Evolutionary conservation across 2,888 invertebrate genomes (phyloP).

Genomic region (Habroteleia sp.): DNA sequence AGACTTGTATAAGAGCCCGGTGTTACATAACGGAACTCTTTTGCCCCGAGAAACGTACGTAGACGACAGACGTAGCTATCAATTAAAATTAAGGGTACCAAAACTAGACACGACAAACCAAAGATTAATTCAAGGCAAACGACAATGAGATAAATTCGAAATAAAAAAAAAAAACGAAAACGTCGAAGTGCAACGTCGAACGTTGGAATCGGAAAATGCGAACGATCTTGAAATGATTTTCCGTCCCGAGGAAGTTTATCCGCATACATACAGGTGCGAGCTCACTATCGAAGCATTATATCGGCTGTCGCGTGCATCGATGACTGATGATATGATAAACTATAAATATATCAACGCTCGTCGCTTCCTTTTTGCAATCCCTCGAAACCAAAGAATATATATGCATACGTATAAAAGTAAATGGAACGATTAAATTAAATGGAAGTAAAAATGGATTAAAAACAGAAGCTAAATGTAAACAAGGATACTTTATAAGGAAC

Average conservation of each 20-base stretch:
- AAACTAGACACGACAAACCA: constrained; percentile 17
- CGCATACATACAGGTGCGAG: constrained; percentile 57
- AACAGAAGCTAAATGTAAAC: constrained; percentile 56
- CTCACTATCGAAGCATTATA: constrained; percentile 61
- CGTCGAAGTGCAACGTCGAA: constrained; percentile 41
- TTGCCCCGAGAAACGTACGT: constrained; percentile 44
- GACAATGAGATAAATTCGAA: constrained; percentile 15
- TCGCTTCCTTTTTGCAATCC: constrained; percentile 65
- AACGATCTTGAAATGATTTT: constrained; percentile 60
- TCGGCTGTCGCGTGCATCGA: constrained; percentile 62
- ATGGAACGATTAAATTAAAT: constrained; percentile 37
- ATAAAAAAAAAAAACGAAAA: constrained; percentile 1
- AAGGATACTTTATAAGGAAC: constrained; percentile 16
- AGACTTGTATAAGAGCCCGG: constrained; percentile 43
- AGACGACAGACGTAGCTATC: constrained; percentile 58
- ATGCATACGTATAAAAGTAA: constrained; percentile 43
- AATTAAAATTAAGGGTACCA: constrained; percentile 32
- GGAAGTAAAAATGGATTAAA: constrained; percentile 37
- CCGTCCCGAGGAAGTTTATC: constrained; percentile 61
- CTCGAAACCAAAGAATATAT: constrained; percentile 72
- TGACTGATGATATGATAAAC: constrained; percentile 64
- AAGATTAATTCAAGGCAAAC: constrained; percentile 18
- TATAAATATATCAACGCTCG: constrained; percentile 61
- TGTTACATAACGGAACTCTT: constrained; percentile 42
- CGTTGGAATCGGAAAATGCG: constrained; percentile 52